phyloP scores from a whole-genome alignment of 2,888 invertebrate species.

The Sesia apiformis region DNA sequence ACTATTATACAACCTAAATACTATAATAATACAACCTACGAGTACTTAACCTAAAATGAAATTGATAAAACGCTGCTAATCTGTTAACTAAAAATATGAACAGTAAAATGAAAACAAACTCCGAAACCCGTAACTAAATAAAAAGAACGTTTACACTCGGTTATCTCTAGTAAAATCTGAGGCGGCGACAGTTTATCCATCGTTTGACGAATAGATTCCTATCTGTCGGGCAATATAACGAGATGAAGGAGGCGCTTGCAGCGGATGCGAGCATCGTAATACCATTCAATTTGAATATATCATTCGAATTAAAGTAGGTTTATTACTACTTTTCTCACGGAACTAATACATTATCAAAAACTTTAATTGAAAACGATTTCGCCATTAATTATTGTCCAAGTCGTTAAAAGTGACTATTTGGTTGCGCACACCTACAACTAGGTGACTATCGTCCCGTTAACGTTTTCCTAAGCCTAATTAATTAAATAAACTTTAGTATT shows the following conservation, averaged over 20 bases:
- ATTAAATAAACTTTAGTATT: constrained; percentile 1
- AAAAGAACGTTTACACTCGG: constrained; percentile 10
- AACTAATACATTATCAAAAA: constrained; percentile 69
- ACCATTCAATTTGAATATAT: constrained; percentile 71
- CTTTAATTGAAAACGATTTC: constrained; percentile 65
- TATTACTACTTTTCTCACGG: constrained; percentile 73
- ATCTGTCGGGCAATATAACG: constrained; percentile 48
- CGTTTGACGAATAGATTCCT: constrained; percentile 64
- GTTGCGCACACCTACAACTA: constrained; percentile 29
- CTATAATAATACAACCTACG: too few species aligned
- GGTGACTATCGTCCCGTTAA: constrained; percentile 35
- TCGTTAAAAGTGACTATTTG: constrained; percentile 41
- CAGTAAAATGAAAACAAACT: too few species aligned
- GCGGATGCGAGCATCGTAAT: constrained; percentile 65
- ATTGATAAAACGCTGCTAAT: too few species aligned
- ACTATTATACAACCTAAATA: too few species aligned
- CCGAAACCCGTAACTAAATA: constrained; percentile 1
- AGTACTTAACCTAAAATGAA: too few species aligned
- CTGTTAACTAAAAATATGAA: too few species aligned
- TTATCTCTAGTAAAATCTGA: constrained; percentile 49
- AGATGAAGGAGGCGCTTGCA: constrained; percentile 56
- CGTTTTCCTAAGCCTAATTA: constrained; percentile 33
- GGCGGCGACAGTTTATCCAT: constrained; percentile 48
- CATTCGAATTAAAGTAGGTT: constrained; percentile 69
- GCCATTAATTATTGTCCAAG: constrained; percentile 45